Evolutionary conservation across 2,888 invertebrate species (phyloP), one percentile per base, ranked within the genome.

Genomic region (Drosophila kanekoi): DNA sequence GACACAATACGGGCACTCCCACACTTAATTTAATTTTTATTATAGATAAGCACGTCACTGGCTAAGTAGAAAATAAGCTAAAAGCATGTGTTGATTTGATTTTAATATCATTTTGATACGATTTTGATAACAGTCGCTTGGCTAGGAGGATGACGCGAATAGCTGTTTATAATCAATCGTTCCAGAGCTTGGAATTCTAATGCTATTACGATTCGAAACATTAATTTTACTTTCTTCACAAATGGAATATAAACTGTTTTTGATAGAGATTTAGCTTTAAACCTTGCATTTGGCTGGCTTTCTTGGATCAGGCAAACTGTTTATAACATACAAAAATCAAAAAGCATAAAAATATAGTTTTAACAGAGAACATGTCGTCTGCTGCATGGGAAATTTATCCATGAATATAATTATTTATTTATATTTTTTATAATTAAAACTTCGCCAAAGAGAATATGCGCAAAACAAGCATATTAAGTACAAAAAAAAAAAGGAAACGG

Each of bases 21-120:
- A 28, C 37, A 51, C 28, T 28, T 51, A 11, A 38, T 51, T 28
- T 40, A 28, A 40, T 51, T 52, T 52, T 52, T 38, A 41, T 41
- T 52, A 52, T n/a, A 43, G 40, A 32, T 18, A 52, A 52, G 13
- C 52, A 40, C 52, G 38, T 14, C 16, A 10, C 10, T 5, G 13
- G 13, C 13, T 23, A n/a, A 40, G 13, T 16, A n/a, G 28, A 10
- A 40, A 11, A 6, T 6, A 11, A 16, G 48, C 18, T 13, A 35
- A 35, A 35, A 18, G 35, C 48, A 5, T 11, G 13, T 18, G 32
- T 32, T 44, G 44, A 54, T 54, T 54, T 28, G 40, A 53, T 53
- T 41, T 43, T 53, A 41, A 53, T 53, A 53, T 35, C 20, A 44
- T 33, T 54, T 45, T 54, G 54, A 54, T 54, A 18, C 3, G 33